Evolutionary conservation across 2,888 invertebrate species (phyloP), one percentile per base, ranked within the genome.

Genomic region (Ernsta delagoae): DNA sequence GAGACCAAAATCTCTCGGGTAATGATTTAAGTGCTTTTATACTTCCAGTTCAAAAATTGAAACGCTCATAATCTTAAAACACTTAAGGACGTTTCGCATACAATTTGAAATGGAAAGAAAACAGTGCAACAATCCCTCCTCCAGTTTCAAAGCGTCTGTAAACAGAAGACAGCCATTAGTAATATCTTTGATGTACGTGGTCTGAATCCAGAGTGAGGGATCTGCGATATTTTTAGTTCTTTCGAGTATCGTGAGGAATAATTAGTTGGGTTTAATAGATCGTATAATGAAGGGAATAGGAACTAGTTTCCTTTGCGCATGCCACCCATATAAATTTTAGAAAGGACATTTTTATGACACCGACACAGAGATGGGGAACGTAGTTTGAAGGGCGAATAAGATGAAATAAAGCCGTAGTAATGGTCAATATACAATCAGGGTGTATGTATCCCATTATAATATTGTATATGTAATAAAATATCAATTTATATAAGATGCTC

Each of bases 121-220:
- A 69, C 53, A 53, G 41, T 59, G 50, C 60, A 59, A 67, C 70
- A 16, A 50, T 64, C 62, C 62, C 61, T 69, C 62, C 68, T 70
- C 72, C 62, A 74, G 74, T 70, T 73, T 65, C 70, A 73, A 71
- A 66, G 53, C 67, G 56, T 67, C 62, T 54, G 53, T 59, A 67
- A 67, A 67, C 67, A 67, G 56, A 16, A 31, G 53, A 61, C 61
- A 24, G 54, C 80, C 79, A 81, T 81, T 81, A 78, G 78, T 75
- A 79, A 78, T 78, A 79, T 77, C 77, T 74, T 71, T 71, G 65
- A 71, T 63, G 75, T 75, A 79, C 80, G 81, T 81, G 82, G 74
- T 73, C 66, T 71, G 81, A 79, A 81, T 82, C 53, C 53, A 53
- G 24, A 56, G 34, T 56, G 34, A 56, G 56, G 56, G 78, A 78